Base-by-base conservation (phyloP, 2,797 vertebrate genomes). In the Paratrypauchen microcephalus region DNA sequence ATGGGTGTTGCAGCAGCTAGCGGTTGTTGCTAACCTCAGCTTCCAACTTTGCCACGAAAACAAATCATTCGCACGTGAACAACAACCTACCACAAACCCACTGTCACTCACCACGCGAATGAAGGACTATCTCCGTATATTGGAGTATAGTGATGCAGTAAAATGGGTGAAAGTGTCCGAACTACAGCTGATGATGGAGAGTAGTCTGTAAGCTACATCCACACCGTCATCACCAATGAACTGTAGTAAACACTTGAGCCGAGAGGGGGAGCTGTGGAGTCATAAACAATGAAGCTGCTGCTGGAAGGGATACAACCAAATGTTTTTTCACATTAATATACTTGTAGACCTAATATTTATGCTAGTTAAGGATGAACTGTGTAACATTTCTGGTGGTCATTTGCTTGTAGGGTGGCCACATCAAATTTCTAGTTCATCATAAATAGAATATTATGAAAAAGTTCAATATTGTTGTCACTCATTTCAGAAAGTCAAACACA, bases 61-160 rank as follows among this genome's bases (percentile, higher is more conserved):
- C 32, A 18, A 21, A 54, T 54, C 18, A 54, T 9, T 0, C 6
- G 0, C 21, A 18, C 0, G 28, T 2, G 28, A 52, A 39, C 4
- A 11, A 23, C 54, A 62, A 57, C 45, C 2, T 6, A 16, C 9
- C 0, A 5, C 15, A 21, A 4, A 0, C 1, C 1, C 0, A 36
- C 56, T 63, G 18, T 28, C 4, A 85, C 86, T 84, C 79, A 89
- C 88, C 86, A 2, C 72, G 24, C 61, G 52, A 68, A 6, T 70
- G 61, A 76, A 77, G 58, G 6, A 26, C 68, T 23, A 60, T 30
- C 71, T 75, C 68, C 70, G 68, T 65, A 56, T 19, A 39, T 26
- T 56, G 72, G 68, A 70, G 62, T 78, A 55, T 41, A n/a, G 62
- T 36, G n/a, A 30, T 32, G 36, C n/a, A 39, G 72, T 65, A 73